phyloP scores from a whole-genome alignment of 2,797 vertebrate genomes.

The Distichodus sexfasciatus region DNA sequence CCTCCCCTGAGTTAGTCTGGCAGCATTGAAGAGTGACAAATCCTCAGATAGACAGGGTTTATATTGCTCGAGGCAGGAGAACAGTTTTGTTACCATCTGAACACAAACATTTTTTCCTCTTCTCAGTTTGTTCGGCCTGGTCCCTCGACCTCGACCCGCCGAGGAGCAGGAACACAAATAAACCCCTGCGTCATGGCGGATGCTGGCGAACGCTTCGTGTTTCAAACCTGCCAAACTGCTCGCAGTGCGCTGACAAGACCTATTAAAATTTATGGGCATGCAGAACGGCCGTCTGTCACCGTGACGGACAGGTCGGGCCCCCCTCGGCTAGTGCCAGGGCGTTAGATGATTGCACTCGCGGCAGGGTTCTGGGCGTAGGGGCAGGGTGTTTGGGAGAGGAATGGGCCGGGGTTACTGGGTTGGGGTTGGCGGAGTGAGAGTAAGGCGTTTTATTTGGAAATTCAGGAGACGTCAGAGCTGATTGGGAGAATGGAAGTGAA shows the following conservation, averaged over 20 bases:
- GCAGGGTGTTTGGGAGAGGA: neutral
- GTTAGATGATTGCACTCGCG: constrained; percentile 25
- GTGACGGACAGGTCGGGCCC: constrained; percentile 60
- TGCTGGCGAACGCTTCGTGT: constrained; percentile 49
- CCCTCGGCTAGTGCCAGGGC: constrained; percentile 34
- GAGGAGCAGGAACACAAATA: constrained; percentile 50
- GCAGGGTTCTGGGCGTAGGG: constrained; percentile 3
- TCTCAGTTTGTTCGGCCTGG: constrained; percentile 32
- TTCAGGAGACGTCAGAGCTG: constrained; percentile 10
- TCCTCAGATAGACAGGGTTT: constrained; percentile 40
- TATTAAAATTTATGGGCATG: constrained; percentile 77
- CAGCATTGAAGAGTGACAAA: constrained; percentile 46
- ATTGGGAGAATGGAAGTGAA: constrained; percentile 31
- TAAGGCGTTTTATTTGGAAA: constrained; percentile 22
- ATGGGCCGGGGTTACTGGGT: neutral
- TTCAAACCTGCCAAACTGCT: constrained; percentile 65
- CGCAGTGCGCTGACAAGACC: constrained; percentile 69
- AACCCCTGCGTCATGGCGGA: constrained; percentile 47
- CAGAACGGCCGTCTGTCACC: constrained; percentile 69
- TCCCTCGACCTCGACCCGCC: constrained; percentile 21
- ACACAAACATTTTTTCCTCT: too few species aligned
- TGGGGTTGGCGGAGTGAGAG: neutral
- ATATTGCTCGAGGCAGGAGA: constrained; percentile 37
- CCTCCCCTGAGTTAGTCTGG: constrained; percentile 48
- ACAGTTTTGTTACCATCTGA: constrained; percentile 33